These are phyloP conservation scores for Xiphorhynchus elegans DNA, from an alignment of 2,113 vertebrate species.

Conservation along the genomic window DNA sequence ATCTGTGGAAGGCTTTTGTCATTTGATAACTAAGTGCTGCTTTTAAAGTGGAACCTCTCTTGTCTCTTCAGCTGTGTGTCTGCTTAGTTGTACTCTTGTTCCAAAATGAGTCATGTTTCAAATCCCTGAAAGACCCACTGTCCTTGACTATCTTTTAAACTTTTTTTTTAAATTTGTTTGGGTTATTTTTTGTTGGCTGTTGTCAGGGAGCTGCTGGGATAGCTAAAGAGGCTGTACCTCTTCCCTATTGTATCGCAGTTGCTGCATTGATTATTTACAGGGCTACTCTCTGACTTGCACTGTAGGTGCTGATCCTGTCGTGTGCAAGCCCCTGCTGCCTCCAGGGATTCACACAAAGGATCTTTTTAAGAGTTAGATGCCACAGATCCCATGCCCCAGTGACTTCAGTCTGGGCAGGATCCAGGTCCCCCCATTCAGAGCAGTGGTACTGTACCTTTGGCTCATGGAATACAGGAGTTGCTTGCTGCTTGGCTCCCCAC, in stretches of 20 bases:
- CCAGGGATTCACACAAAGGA: background rate
- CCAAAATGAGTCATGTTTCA: background rate
- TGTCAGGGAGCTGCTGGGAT: background rate
- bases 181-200: background rate
- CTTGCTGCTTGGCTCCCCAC: background rate
- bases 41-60: background rate
- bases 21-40: background rate
- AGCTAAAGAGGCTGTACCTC: background rate
- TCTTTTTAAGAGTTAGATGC: background rate
- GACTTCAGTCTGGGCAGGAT: background rate
- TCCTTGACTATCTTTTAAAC: background rate
- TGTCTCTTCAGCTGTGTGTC: background rate
- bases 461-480: fast-evolving
- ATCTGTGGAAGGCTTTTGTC: background rate
- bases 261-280: background rate
- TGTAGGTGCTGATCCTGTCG: background rate
- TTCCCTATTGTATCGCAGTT: background rate
- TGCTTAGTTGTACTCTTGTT: background rate
- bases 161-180: background rate
- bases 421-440: background rate
- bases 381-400: fast-evolving
- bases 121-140: background rate
- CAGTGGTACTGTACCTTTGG: background rate
- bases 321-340: background rate
- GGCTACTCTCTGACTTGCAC: fast-evolving